Base-by-base conservation (phyloP, 2,888 invertebrate genomes). In the Orthosia cruda region DNA sequence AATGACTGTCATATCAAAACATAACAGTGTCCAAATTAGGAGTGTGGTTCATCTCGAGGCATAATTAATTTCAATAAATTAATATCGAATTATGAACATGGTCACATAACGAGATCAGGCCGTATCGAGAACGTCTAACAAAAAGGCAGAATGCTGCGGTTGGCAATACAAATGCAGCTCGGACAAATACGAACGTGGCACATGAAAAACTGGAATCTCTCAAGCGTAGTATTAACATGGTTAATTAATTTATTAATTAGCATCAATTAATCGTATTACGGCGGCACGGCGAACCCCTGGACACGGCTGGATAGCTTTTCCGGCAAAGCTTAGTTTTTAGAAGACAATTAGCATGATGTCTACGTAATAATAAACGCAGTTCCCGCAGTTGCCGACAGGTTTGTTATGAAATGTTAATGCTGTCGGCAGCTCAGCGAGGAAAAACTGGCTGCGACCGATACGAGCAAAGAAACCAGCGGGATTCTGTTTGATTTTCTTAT, bases 211-310 rank as follows among this genome's bases (percentile, higher is more conserved):
- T 87, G 88, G 90, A 93, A 86, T 90, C 91, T 90, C 90, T 93
- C 91, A 92, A 91, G 93, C 95, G 94, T 93, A 88, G 92, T 93
- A 95, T 94, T 94, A 94, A 94, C 94, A 95, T 95, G 94, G 93
- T 91, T 95, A 95, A 96, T 96, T 96, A 94, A 95, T 96, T 95
- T 95, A 96, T 95, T 95, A 95, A 95, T 96, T 95, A 95, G 91
- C 95, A 95, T 95, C 93, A 95, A 95, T 95, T 95, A 95, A 94
- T 94, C 92, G 94, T 93, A 93, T 91, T 93, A 92, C 91, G 84
- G 90, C 90, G 91, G 92, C 91, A 89, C 88, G 88, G 89, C 89
- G 87, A 90, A 87, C 89, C 90, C 88, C 88, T 88, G 92, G 94
- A 90, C 90, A 91, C 93, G 94, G 92, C 81, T 90, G 89, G 92